Base-by-base conservation (phyloP, 2,113 vertebrate genomes). In the Centropus unirufus region DNA sequence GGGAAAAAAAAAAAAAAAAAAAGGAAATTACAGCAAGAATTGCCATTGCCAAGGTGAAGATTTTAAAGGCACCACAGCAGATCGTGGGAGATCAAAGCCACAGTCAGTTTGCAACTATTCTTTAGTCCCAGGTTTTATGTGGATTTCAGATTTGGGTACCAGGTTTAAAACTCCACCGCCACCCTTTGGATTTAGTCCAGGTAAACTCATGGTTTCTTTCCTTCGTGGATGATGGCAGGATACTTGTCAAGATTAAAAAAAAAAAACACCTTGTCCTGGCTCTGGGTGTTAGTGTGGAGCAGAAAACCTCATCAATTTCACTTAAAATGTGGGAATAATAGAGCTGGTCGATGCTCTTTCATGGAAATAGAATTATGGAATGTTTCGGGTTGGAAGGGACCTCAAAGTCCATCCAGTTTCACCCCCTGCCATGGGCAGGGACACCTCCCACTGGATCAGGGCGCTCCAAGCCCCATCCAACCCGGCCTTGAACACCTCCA, bases 131-230 rank as follows among this genome's bases (percentile, higher is more conserved):
- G 13, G 8, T 47, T 83, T 63, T 5, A 20, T 7, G 57, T 5
- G 21, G 68, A 36, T 44, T 47, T 23, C 46, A 20, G 67, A 27
- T 68, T 79, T 74, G 22, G 26, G 30, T 32, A 49, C 27, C 1
- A 0, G 47, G 47, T 30, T 51, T 16, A n/a, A 24, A 58, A 58
- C 47, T 67, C 15, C 26, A 42, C 26, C 51, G 22, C 30, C 46
- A 27, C n/a, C 12, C n/a, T 40, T 32, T 29, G 74, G 73, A 29
- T 63, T 36, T 42, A 26, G 22, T 68, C 73, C 57, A 59, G 58
- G 24, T 3, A 2, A 36, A 12, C 44, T 10, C 61, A 34, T 1
- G 0, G 19, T 23, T 40, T 58, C 36, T 40, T n/a, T 39, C 67
- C 46, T 34, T 30, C 17, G 17, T 8, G 47, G 32, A 13, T 5